These are phyloP conservation scores for Exocentrus adspersus DNA, from an alignment of 2,888 invertebrate genomes.

Conservation along the genomic window DNA sequence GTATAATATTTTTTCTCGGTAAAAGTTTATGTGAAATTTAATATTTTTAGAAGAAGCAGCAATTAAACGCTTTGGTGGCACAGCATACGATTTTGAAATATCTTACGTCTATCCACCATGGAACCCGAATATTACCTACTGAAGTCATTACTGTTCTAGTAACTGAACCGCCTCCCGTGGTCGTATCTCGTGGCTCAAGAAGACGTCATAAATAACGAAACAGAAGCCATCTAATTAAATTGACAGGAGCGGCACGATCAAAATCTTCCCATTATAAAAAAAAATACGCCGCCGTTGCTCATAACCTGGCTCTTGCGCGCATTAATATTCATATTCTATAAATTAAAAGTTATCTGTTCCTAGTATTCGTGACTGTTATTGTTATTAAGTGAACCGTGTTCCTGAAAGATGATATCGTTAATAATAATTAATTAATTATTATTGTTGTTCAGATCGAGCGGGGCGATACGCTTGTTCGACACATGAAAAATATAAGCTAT, in stretches of 20 bases:
- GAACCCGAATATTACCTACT: too few species aligned
- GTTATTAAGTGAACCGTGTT: slow-evolving; percentile 34
- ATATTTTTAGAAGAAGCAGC: too few species aligned
- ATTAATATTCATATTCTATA: slow-evolving; percentile 49
- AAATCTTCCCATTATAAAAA: slow-evolving; percentile 38
- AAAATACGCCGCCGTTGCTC: slow-evolving; percentile 29
- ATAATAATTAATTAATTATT: slow-evolving; percentile 10
- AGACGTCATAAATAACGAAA: slow-evolving; percentile 48
- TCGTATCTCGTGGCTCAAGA: slow-evolving; percentile 38
- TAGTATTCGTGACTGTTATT: slow-evolving; percentile 39
- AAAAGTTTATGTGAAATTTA: background rate
- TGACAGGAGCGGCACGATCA: slow-evolving; percentile 48
- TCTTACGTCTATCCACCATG: too few species aligned
- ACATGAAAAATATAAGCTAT: background rate
- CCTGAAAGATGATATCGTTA: slow-evolving; percentile 1
- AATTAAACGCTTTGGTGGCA: too few species aligned
- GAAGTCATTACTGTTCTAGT: slow-evolving; percentile 1
- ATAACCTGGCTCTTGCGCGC: slow-evolving; percentile 33
- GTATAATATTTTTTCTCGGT: slow-evolving; percentile 3
- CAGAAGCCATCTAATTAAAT: slow-evolving; percentile 51
- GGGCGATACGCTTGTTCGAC: background rate
- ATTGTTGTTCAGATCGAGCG: background rate
- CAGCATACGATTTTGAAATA: too few species aligned
- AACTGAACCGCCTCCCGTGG: slow-evolving; percentile 27
- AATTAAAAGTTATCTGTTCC: slow-evolving; percentile 40